A percentile compares a stretch with the other conserved stretches of the same genome.
Conservation (phyloP, 2,888 invertebrate genomes). For the Drepana falcataria region DNA sequence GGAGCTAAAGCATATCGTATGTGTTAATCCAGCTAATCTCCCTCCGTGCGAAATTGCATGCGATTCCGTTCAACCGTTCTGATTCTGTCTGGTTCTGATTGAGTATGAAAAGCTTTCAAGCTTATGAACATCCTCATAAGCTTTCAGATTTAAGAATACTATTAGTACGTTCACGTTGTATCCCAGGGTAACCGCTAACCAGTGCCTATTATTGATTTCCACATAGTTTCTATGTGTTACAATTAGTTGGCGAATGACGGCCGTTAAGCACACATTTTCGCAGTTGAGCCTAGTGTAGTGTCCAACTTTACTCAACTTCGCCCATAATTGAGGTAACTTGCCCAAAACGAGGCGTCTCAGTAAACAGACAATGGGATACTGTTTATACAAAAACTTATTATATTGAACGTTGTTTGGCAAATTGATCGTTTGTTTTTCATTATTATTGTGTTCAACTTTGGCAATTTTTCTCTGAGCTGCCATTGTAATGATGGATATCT, state of each 20-base stretch:
- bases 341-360: constrained; percentile 19
- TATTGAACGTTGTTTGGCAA: constrained; percentile 12
- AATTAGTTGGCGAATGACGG: constrained; percentile 23
- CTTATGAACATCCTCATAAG: too few species aligned
- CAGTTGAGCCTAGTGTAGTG: constrained; percentile 15
- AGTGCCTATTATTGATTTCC: neutral
- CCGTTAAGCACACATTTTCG: constrained; percentile 23
- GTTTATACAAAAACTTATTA: constrained; percentile 15
- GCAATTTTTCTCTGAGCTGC: neutral
- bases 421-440: neutral
- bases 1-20: too few species aligned
- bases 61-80: too few species aligned
- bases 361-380: constrained; percentile 13
- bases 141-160: too few species aligned
- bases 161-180: too few species aligned
- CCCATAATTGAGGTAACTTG: constrained; percentile 29
- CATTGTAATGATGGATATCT: neutral
- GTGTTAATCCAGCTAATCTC: too few species aligned
- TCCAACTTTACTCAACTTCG: constrained; percentile 23
- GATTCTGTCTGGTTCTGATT: too few species aligned
- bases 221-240: constrained; percentile 9
- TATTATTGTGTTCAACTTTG: constrained; percentile 1
- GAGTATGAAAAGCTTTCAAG: too few species aligned
- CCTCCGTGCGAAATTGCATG: too few species aligned
- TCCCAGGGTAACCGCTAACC: neutral